Base-by-base conservation (phyloP, 1,140 invertebrate species). In the Ridgeia piscesae region DNA sequence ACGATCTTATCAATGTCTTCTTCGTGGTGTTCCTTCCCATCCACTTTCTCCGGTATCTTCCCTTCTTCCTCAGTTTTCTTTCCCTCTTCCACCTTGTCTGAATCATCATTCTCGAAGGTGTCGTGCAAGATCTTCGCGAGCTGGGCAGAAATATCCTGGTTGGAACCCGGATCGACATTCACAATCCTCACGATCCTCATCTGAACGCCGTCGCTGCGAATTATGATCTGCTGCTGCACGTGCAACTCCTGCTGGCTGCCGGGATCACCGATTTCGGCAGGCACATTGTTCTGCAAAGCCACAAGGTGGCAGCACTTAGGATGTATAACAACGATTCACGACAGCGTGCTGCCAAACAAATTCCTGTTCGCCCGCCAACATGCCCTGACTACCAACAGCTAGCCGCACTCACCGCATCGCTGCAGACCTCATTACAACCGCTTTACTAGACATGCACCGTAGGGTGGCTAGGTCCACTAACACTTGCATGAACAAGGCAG, bases 161-260 rank as follows among this genome's bases (percentile, higher is more conserved):
- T 6, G 31, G 89, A 34, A 33, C 34, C 89, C 21, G 91, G 33
- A 42, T 35, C 21, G 35, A 91, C 31, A 4, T 91, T 35, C 6
- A 91, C 91, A 35, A 91, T 33, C 33, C 91, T 35, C 42, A 91
- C 42, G 48, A 91, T 48, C 48, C 48, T 35, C 48, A 91, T 34
- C 33, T 48, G 34, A 35, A 91, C 42, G 35, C 91, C 91, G n/a
- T 91, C 42, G 21, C 91, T 33, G 48, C 48, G 91, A 8, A 91
- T 91, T n/a, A 91, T 91, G 34, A 91, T 48, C 91, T 91, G 91
- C 33, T 91, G 91, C 91, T 91, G 91, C 33, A 91, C 91, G 48
- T 91, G 34, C 34, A 91, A 14, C 33, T 21, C 34, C 34, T 33
- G 34, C 42, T 42, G 33, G 91, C 34, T 91, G 48, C 48, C 48